Conservation (phyloP, 2,113 vertebrate species). For the Lamprotornis superbus region DNA sequence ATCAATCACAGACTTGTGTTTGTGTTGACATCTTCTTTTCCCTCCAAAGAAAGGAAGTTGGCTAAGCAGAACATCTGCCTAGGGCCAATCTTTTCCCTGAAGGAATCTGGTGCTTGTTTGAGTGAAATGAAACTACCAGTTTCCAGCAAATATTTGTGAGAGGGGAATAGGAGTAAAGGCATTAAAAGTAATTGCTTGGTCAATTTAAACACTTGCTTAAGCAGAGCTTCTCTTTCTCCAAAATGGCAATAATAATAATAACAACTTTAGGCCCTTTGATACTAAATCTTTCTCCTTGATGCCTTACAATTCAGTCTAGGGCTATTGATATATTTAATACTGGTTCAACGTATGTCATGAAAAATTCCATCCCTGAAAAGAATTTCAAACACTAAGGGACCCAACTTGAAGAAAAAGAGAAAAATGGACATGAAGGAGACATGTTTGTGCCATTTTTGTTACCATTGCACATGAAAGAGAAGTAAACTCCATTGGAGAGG, state of each 20-base stretch:
- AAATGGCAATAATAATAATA: not conserved
- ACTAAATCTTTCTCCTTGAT: not conserved
- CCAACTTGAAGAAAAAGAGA: not conserved
- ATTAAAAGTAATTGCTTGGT: slow-evolving; percentile 25
- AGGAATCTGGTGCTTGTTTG: slow-evolving; percentile 15
- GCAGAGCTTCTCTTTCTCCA: not conserved
- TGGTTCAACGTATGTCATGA: not conserved
- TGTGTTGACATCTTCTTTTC: slow-evolving; percentile 22
- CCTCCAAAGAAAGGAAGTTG: slow-evolving; percentile 39
- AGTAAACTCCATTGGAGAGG: not conserved
- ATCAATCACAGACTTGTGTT: slow-evolving; percentile 52
- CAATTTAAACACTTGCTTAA: not conserved
- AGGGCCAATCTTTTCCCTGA: not conserved
- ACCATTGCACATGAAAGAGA: not conserved
- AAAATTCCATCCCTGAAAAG: not conserved
- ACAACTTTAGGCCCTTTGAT: not conserved
- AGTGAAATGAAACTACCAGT: not conserved
- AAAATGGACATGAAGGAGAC: not conserved
- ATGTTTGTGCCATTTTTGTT: not conserved
- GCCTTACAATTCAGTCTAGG: not conserved
- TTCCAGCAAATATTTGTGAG: slow-evolving; percentile 40
- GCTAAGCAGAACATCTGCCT: slow-evolving; percentile 27
- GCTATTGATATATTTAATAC: not conserved
- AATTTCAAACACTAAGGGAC: not conserved
- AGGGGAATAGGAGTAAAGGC: not conserved